Evolutionary conservation across 2,113 vertebrate genomes (phyloP), one percentile per base, ranked within the genome.

Genomic region (Eulemur macaco): DNA sequence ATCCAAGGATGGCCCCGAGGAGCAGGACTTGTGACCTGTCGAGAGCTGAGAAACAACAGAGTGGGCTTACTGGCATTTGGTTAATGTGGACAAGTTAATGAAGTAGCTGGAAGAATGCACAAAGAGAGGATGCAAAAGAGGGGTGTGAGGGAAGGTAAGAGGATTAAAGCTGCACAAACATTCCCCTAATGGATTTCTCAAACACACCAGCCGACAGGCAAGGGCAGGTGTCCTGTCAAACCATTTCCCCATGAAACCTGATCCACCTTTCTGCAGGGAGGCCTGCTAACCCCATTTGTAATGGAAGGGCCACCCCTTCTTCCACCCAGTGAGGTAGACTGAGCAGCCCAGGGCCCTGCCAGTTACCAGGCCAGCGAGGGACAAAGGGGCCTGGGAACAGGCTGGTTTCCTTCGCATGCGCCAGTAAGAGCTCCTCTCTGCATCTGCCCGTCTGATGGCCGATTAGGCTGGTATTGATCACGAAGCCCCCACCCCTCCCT

Each of bases 191-290:
- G 97, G 96, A 95, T 97, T 98, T 98, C 97, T 97, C 97, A 98
- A 95, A 95, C 91, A 93, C 94, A 89, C 77, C 83, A 96, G 92
- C 77, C 95, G 76, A 93, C 95, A 97, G 96, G 94, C 96, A 91
- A 94, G 97, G 96, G 88, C 98, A 98, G 98, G 98, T 98, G 97
- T 96, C 93, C 85, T 73, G 74, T 97, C 97, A 95, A 97, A 89
- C 85, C 69, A 20, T 92, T 97, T 98, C 91, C 91, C 85, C 13
- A 0, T 77, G 96, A 98, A 98, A 98, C 95, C 78, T 47, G 93
- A 98, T 84, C 95, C 69, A 27, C 86, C 83, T 39, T 52, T 83
- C 90, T 71, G 56, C 54, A 60, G 54, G 1, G 6, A 78, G 69
- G 73, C 91, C 97, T 86, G 93, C 85, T 97, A 88, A 97, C 95